Conservation (phyloP, 2,113 vertebrate species). For the Varanus komodoensis region DNA sequence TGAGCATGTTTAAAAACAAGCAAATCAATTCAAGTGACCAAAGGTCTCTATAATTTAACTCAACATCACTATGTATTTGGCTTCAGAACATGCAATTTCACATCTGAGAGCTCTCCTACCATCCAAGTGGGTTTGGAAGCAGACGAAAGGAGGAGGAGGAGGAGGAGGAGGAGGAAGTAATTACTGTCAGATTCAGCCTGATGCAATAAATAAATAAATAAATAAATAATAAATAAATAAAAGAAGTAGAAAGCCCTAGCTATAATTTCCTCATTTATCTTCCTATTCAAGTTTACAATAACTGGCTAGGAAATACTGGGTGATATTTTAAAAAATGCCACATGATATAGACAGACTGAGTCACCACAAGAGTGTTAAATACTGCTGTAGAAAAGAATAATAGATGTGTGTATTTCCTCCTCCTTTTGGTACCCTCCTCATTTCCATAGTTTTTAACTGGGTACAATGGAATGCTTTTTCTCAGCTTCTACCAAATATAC, state of each 20-base stretch:
- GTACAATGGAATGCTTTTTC: conserved; percentile 13
- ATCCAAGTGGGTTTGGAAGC: accelerated
- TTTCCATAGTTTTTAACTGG: not conserved
- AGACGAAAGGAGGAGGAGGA: conserved; percentile 12
- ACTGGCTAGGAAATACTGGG: conserved; percentile 3
- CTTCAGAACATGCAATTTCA: conserved; percentile 29
- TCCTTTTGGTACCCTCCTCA: not conserved
- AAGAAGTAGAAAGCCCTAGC: not conserved
- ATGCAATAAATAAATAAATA: not conserved
- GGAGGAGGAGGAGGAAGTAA: conserved; percentile 17
- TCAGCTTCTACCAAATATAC: conserved; percentile 1
- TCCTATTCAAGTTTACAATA: conserved; percentile 20
- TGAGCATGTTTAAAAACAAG: conserved; percentile 1
- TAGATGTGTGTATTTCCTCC: not conserved
- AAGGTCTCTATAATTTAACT: not conserved
- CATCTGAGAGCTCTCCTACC: not conserved
- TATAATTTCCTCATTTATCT: conserved; percentile 19
- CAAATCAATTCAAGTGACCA: not conserved
- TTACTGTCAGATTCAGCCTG: conserved; percentile 14
- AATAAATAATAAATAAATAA: not conserved
- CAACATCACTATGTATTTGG: not conserved
- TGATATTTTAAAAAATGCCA: conserved; percentile 23
- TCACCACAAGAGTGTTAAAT: conserved; percentile 28
- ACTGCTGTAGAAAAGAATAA: not conserved
- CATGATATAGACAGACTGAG: conserved; percentile 6